Evolutionary conservation across 2,888 invertebrate genomes (phyloP).

Genomic region (Lepeophtheirus nordmannii): DNA sequence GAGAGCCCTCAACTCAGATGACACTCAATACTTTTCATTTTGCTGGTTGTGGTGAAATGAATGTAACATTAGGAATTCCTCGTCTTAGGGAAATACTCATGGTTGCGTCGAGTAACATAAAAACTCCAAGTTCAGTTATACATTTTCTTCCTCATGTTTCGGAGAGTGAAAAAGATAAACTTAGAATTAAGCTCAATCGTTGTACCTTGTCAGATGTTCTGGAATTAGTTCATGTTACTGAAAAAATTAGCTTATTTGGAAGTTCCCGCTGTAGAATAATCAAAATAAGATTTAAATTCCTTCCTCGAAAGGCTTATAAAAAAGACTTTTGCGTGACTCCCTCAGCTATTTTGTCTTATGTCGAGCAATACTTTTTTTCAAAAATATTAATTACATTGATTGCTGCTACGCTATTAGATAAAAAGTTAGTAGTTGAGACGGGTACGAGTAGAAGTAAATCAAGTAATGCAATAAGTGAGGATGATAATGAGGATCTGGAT

Average conservation of each 20-base stretch:
- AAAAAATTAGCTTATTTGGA: slow-evolving; percentile 39
- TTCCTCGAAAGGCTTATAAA: slow-evolving; percentile 57
- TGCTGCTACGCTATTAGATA: slow-evolving; percentile 29
- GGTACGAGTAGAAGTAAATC: not conserved
- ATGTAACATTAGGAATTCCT: slow-evolving; percentile 98
- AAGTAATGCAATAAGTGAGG: not conserved
- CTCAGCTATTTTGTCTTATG: slow-evolving; percentile 49
- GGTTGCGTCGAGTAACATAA: slow-evolving; percentile 79
- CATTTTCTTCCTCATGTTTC: slow-evolving; percentile 49
- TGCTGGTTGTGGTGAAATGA: slow-evolving; percentile 99
- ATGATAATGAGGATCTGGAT: slow-evolving; percentile 25
- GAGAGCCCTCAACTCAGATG: slow-evolving; percentile 99
- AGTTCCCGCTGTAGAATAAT: slow-evolving; percentile 43
- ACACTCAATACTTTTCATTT: slow-evolving; percentile 99
- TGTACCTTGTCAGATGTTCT: slow-evolving; percentile 64
- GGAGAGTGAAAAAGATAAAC: slow-evolving; percentile 47
- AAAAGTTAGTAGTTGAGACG: not conserved
- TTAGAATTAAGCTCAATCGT: slow-evolving; percentile 55
- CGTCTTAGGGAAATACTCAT: slow-evolving; percentile 82
- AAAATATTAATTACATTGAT: slow-evolving; percentile 34
- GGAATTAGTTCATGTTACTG: slow-evolving; percentile 49
- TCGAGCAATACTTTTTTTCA: slow-evolving; percentile 52
- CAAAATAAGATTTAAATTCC: slow-evolving; percentile 52
- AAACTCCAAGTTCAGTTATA: slow-evolving; percentile 91
- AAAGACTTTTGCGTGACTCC: slow-evolving; percentile 55